Base-by-base conservation (phyloP, 64 coral and sea anemone genomes). In the Porites lutea region DNA sequence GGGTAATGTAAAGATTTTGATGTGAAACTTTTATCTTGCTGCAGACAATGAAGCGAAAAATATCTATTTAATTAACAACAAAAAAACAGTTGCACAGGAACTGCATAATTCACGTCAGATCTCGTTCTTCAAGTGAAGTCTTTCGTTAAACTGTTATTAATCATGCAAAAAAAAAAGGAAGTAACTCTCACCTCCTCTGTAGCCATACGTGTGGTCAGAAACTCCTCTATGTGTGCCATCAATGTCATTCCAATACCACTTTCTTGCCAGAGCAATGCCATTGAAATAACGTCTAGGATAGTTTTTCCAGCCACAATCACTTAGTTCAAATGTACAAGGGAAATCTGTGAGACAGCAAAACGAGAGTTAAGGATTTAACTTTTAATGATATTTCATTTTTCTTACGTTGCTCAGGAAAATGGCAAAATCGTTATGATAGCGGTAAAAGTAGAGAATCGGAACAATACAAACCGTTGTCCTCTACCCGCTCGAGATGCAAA, bases 241-340 rank as follows among this genome's bases (percentile, higher is more conserved):
- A n/a, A n/a, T 0, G 72, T 49, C 0, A 75, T 2, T 6, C 72
- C 45, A 50, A 2, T 14, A 3, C 78, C 78, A 80, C 13, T 79
- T 57, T 2, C 2, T 13, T 1, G 16, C 55, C 3, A 80, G 19
- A 2, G n/a, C 52, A 60, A 60, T 44, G 11, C 22, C 52, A 59
- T 37, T 43, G 8, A 60, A 43, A 59, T n/a, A 2, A 23, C 21
- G 4, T 60, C 78, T 8, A 12, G 78, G 55, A 60, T 80, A 80
- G 4, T 80, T 43, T 80, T 44, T 53, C 78, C 78, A 80, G 7
- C 55, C 55, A 14, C 78, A 80, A 2, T 3, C 9, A 23, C 10
- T 13, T 80, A 9, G n/a, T 12, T 80, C 54, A 80, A 80, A 61
- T 46, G 78, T 80, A 18, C 78, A 80, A 21, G 78, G 78, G 5